These are phyloP conservation scores for Semicossyphus pulcher DNA, from an alignment of 2,113 vertebrate genomes.

Conservation along the genomic window DNA sequence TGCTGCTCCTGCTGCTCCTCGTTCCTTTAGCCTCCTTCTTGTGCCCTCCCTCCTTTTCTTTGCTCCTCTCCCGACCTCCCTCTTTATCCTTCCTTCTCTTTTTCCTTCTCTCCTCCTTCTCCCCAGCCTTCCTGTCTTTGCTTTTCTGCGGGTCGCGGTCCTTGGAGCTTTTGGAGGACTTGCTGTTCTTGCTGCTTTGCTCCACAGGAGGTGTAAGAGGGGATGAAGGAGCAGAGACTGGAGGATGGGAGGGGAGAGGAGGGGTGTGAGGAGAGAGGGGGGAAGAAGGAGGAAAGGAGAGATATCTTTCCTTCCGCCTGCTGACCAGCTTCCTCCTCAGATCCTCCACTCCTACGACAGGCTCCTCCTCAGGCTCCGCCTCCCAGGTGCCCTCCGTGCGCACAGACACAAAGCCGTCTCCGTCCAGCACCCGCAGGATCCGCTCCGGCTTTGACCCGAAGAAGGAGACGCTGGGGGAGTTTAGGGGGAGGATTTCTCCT, in stretches of 20 bases:
- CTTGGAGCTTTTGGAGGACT: constrained; percentile 78
- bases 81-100: constrained; percentile 73
- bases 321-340: constrained; percentile 90
- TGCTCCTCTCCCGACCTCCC: constrained; percentile 52
- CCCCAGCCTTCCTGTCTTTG: constrained; percentile 73
- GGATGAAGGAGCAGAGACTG: constrained; percentile 44
- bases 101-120: constrained; percentile 73
- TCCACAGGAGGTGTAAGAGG: constrained; percentile 43
- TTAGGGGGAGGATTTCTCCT: constrained; percentile 40
- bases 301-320: constrained; percentile 87
- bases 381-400: constrained; percentile 83
- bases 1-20: constrained; percentile 78
- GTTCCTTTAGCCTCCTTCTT: constrained; percentile 63
- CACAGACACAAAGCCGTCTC: constrained; percentile 88
- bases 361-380: constrained; percentile 64
- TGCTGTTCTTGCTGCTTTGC: constrained; percentile 64
- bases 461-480: constrained; percentile 71
- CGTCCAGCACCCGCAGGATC: constrained; percentile 85
- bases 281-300: constrained; percentile 75
- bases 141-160: constrained; percentile 74
- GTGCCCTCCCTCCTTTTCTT: constrained; percentile 53
- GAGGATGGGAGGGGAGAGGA: constrained; percentile 50
- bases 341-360: constrained; percentile 83
- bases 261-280: constrained; percentile 65
- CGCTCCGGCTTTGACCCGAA: constrained; percentile 80